These are phyloP conservation scores for Apamea sordens DNA, from an alignment of 2,888 invertebrate species.

Conservation along the genomic window DNA sequence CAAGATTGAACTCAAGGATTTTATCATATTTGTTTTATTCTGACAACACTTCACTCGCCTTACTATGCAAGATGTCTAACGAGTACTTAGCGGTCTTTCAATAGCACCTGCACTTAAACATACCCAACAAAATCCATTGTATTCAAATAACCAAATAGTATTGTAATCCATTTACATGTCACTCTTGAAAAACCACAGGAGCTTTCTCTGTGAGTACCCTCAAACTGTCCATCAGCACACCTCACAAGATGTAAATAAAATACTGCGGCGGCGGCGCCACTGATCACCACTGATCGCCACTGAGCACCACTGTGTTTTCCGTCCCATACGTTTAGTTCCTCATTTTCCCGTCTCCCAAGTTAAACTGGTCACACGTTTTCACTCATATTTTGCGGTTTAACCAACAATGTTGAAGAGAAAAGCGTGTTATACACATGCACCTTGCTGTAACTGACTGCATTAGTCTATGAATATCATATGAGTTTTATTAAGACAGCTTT, in stretches of 20 bases:
- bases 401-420: constrained; percentile 37
- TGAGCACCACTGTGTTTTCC: neutral
- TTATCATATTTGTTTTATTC: neutral
- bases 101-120: neutral
- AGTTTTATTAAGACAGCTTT: constrained; percentile 33
- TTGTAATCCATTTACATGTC: constrained; percentile 8
- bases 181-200: constrained; percentile 21
- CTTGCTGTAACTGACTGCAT: constrained; percentile 28
- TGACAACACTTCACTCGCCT: too few relatives aligned
- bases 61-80: neutral
- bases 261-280: neutral
- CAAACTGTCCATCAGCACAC: constrained; percentile 10
- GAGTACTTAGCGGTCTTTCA: neutral
- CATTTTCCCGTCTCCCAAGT: neutral
- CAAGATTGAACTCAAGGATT: constrained; percentile 5
- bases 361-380: constrained; percentile 5
- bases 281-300: neutral
- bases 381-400: constrained; percentile 45
- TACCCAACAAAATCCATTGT: constrained; percentile 19
- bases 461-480: constrained; percentile 54
- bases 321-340: constrained; percentile 6
- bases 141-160: constrained; percentile 18
- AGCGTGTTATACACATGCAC: constrained; percentile 41
- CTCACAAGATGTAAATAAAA: neutral
- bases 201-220: constrained; percentile 41